Evolutionary conservation across 2,888 invertebrate genomes (phyloP), one percentile per base, ranked within the genome.

Genomic region (Neuroscelio doddi): DNA sequence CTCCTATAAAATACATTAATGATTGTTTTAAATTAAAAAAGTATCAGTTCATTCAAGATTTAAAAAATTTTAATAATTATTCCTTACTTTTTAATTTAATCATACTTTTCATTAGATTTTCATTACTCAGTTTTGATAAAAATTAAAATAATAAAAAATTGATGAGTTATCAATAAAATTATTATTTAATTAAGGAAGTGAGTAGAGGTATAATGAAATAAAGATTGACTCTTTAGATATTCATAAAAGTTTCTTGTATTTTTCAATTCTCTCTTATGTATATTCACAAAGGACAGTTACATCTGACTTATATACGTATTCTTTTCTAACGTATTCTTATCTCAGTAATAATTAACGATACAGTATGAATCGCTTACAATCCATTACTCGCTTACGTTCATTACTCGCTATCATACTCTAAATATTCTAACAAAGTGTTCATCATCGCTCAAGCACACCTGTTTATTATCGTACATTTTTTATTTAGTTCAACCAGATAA

Each of bases 201-300:
- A 30, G 8, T 9, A 10, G 8, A 9, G 10, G 30, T 30, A 10
- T 10, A 9, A 9, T 32, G 36, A 34, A 64, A 55, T 53, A 27
- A 64, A 55, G 32, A n/a, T 14, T 14, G 24, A 46, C n/a, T 42
- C 38, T 44, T 3, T 15, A 56, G 66, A 67, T 83, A 80, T 80
- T 83, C 82, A 83, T 82, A 83, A 83, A 83, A 83, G 82, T 80
- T 81, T 81, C 74, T 83, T 82, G 80, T 82, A 82, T 82, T 82
- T 81, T 80, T 80, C 80, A 79, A 79, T 80, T 80, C 79, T 82
- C 80, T 81, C 80, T 82, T 80, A 80, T 81, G 77, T 79, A 80
- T 83, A 83, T 83, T 83, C 83, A 83, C 83, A 81, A 81, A 80
- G 78, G 80, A 81, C 81, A 83, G 80, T 82, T 82, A 83, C 79